A percentile compares a stretch with the other conserved stretches of the same genome.
These are phyloP conservation scores for Xenentodon cancila DNA, from an alignment of 2,797 vertebrate species.

Conservation along the genomic window DNA sequence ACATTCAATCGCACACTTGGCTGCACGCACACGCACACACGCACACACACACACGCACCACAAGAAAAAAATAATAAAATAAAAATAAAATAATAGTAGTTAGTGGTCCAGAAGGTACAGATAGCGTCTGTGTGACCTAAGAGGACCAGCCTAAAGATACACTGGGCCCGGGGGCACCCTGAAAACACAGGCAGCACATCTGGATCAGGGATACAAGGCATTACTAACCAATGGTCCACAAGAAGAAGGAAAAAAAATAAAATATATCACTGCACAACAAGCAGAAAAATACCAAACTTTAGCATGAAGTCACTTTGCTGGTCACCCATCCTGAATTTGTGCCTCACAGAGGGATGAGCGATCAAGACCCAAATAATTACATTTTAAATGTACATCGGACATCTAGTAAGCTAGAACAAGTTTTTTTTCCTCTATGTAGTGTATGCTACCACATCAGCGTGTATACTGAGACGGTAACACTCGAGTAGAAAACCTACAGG, in stretches of 20 bases:
- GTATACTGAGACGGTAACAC: constrained; percentile 48
- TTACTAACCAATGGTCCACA: constrained; percentile 77
- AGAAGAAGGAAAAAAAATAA: constrained; percentile 34
- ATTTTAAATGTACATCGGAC: constrained; percentile 70
- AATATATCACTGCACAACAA: constrained; percentile 79
- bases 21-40: constrained; percentile 17
- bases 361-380: constrained; percentile 64
- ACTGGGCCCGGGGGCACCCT: constrained; percentile 70
- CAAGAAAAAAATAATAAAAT: constrained; percentile 26
- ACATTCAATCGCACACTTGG: constrained; percentile 45
- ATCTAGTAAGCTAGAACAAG: constrained; percentile 56
- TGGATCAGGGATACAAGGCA: constrained; percentile 72
- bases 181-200: constrained; percentile 72
- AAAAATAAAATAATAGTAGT: constrained; percentile 57
- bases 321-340: constrained; percentile 58
- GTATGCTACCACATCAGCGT: constrained; percentile 73
- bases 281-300: constrained; percentile 73
- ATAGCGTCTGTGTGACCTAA: constrained; percentile 71
- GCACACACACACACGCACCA: constrained; percentile 30
- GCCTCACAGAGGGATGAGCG: constrained; percentile 61
- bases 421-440: constrained; percentile 63
- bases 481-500: constrained; percentile 66
- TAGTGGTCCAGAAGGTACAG: constrained; percentile 79
- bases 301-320: constrained; percentile 65
- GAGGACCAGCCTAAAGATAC: constrained; percentile 82